phyloP scores from a whole-genome alignment of 1,140 invertebrate genomes.

The Planococcus citri region DNA sequence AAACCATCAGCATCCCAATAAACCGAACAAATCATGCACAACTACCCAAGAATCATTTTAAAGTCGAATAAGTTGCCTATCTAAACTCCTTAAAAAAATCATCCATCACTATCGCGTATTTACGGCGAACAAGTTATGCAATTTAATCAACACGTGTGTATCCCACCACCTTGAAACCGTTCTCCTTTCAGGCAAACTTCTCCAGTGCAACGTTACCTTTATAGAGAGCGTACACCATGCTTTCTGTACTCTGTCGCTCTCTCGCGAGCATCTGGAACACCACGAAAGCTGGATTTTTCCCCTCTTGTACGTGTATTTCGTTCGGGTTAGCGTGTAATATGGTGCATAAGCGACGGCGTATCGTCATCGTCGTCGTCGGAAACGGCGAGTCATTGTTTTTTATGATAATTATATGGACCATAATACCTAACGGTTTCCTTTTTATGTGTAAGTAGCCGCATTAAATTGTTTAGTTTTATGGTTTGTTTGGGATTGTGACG shows the following conservation, averaged over 20 bases:
- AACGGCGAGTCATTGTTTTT: not conserved
- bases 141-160: not conserved
- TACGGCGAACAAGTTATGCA: not conserved
- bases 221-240: not conserved
- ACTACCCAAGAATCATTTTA: too few species aligned
- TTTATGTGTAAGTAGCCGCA: constrained; percentile 6
- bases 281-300: too few species aligned
- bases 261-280: not conserved
- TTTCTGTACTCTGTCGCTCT: not conserved
- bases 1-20: too few species aligned
- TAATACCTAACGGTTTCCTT: constrained; percentile 2
- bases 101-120: too few species aligned
- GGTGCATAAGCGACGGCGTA: not conserved
- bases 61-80: too few species aligned
- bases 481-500: constrained; percentile 6
- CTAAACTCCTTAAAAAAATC: too few species aligned
- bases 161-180: not conserved
- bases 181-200: not conserved
- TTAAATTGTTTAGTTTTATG: constrained; percentile 1
- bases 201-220: not conserved
- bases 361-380: not conserved
- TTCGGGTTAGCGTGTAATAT: not conserved
- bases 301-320: not conserved
- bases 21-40: too few species aligned
- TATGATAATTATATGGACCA: constrained; percentile 3